phyloP scores from a whole-genome alignment of 2,113 vertebrate genomes.

The Trinectes maculatus region DNA sequence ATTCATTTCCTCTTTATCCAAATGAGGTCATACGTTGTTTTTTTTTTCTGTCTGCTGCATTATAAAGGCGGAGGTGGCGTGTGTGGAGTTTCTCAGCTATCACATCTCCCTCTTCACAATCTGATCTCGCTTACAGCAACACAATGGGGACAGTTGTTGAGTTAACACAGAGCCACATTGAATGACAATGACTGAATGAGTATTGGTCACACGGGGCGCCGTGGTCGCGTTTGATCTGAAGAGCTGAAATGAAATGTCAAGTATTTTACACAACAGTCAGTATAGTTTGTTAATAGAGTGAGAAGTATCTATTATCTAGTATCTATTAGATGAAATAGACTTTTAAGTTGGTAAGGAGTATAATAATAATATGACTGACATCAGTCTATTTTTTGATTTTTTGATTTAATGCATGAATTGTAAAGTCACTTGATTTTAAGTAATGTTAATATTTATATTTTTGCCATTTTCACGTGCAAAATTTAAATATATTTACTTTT shows the following conservation, averaged over 20 bases:
- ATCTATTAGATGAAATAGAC: no score
- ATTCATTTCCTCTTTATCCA: conserved; percentile 16
- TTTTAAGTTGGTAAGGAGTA: no score
- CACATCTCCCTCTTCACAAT: background rate
- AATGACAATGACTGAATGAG: conserved; percentile 48
- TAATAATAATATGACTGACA: no score
- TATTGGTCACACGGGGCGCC: conserved; percentile 12
- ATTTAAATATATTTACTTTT: no score
- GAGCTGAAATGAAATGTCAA: background rate
- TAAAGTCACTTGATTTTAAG: no score
- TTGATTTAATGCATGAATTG: no score
- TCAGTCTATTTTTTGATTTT: no score
- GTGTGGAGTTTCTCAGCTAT: background rate
- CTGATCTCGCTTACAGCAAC: background rate
- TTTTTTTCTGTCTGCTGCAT: background rate
- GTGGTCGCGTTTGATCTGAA: background rate
- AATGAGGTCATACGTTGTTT: background rate
- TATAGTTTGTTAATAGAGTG: conserved; percentile 47
- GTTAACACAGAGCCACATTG: conserved; percentile 16
- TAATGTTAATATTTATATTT: no score
- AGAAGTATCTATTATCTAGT: conserved; percentile 36
- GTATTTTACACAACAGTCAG: background rate
- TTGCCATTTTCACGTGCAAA: no score
- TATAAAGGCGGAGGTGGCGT: conserved; percentile 2
- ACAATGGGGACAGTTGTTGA: conserved; percentile 18